These are phyloP conservation scores for Tenthredo livida DNA, from an alignment of 2,888 invertebrate species.

Conservation along the genomic window DNA sequence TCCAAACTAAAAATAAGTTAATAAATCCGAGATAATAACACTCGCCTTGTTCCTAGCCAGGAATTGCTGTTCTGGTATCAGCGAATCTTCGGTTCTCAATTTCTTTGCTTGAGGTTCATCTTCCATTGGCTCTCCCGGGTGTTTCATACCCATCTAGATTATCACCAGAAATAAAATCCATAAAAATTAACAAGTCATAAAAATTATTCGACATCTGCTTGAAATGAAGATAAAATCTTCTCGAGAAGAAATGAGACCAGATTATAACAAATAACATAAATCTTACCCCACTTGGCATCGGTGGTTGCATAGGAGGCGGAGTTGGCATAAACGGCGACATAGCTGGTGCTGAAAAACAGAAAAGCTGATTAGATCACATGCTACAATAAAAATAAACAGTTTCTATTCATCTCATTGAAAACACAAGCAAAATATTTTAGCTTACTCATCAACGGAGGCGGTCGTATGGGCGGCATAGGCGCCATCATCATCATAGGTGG, in stretches of 20 bases:
- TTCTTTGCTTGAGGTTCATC: constrained; percentile 95
- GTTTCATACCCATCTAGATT: constrained; percentile 78
- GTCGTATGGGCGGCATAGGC: constrained; percentile 81
- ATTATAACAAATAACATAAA: constrained; percentile 9
- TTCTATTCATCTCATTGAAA: constrained; percentile 10
- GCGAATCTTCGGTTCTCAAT: constrained; percentile 93
- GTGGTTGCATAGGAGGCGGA: constrained; percentile 76
- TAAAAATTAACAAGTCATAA: background rate
- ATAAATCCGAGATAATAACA: background rate
- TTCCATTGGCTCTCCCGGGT: constrained; percentile 80
- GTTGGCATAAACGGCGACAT: constrained; percentile 77
- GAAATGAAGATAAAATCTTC: background rate
- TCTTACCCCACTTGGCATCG: constrained; percentile 73
- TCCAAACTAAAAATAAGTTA: background rate
- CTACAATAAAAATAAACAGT: constrained; percentile 51
- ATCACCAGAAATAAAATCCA: constrained; percentile 74
- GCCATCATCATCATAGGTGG: constrained; percentile 84
- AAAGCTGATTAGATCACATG: constrained; percentile 57
- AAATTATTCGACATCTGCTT: background rate
- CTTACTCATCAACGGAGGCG: constrained; percentile 82
- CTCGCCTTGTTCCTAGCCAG: constrained; percentile 83
- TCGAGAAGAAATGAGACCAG: background rate
- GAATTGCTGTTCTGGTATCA: constrained; percentile 94
- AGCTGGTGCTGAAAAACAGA: constrained; percentile 70
- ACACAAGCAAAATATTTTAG: constrained; percentile 52